phyloP scores from a whole-genome alignment of 1,140 invertebrate genomes.

The Drosophila sp. region DNA sequence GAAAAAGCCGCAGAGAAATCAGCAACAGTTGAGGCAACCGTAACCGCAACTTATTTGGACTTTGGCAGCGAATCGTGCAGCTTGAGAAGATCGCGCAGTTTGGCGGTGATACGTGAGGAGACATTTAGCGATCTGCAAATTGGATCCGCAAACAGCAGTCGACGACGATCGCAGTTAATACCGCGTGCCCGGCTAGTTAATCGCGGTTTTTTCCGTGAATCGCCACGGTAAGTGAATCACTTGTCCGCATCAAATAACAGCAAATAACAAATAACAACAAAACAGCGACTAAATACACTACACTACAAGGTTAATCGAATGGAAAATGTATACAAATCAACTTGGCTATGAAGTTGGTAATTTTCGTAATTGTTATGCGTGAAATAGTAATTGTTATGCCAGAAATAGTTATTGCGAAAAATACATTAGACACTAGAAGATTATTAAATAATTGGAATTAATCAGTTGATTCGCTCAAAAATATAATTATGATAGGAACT shows the following conservation, averaged over 20 bases:
- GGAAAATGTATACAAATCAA: background rate
- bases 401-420: too few species aligned
- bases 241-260: background rate
- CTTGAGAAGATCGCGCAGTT: conserved; percentile 89
- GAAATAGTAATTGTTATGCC: too few species aligned
- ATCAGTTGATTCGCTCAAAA: too few species aligned
- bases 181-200: conserved; percentile 91
- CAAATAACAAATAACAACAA: too few species aligned
- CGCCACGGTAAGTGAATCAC: conserved; percentile 67
- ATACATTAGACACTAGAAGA: too few species aligned
- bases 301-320: background rate
- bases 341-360: too few species aligned
- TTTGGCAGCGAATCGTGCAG: conserved; percentile 86
- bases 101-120: conserved; percentile 91
- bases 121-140: conserved; percentile 88
- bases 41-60: conserved; percentile 67
- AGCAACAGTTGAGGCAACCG: conserved; percentile 12
- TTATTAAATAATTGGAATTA: too few species aligned
- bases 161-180: conserved; percentile 89
- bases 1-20: conserved; percentile 22
- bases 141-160: conserved; percentile 86
- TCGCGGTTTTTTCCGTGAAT: conserved; percentile 89
- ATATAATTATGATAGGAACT: too few species aligned
- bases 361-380: too few species aligned
- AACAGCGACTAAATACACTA: too few species aligned